A percentile compares a stretch with the other conserved stretches of the same genome.
These are phyloP conservation scores for Hirudo medicinalis DNA, from an alignment of 1,140 invertebrate genomes.

Conservation along the genomic window DNA sequence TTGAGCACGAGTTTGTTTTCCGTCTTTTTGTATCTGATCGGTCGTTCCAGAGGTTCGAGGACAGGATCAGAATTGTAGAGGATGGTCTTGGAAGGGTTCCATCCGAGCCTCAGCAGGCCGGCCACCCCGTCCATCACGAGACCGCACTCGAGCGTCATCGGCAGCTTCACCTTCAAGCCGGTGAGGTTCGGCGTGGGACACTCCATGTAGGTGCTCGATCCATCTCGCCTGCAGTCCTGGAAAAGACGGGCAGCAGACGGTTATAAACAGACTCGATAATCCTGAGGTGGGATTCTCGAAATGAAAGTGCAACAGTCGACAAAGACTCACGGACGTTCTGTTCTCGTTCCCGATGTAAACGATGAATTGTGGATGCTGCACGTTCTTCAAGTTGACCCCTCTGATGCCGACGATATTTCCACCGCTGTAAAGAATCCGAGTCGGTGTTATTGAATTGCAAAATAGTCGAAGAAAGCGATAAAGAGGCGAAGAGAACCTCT, in stretches of 20 bases:
- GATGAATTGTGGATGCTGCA: not conserved
- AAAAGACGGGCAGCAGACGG: not conserved
- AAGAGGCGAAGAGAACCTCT: not conserved
- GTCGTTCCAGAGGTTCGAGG: not conserved
- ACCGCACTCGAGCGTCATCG: not conserved
- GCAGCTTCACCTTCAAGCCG: not conserved
- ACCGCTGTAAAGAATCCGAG: not conserved
- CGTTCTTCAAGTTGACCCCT: not conserved
- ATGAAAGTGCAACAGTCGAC: no score
- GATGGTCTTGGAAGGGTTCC: not conserved
- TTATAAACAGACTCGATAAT: no score
- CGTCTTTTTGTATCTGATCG: not conserved
- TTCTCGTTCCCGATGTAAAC: not conserved
- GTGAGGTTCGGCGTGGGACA: conserved; percentile 11
- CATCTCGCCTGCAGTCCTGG: not conserved
- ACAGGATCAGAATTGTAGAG: not conserved
- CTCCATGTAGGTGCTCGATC: conserved; percentile 5
- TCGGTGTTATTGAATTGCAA: no score
- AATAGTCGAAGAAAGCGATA: no score
- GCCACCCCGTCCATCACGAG: conserved; percentile 13
- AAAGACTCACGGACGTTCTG: not conserved
- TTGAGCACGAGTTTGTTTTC: no score
- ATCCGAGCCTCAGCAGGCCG: not conserved
- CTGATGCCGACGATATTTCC: conserved; percentile 3
- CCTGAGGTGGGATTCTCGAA: no score